Base-by-base conservation (phyloP, 2,797 vertebrate species). In the Aeoliscus strigatus region DNA sequence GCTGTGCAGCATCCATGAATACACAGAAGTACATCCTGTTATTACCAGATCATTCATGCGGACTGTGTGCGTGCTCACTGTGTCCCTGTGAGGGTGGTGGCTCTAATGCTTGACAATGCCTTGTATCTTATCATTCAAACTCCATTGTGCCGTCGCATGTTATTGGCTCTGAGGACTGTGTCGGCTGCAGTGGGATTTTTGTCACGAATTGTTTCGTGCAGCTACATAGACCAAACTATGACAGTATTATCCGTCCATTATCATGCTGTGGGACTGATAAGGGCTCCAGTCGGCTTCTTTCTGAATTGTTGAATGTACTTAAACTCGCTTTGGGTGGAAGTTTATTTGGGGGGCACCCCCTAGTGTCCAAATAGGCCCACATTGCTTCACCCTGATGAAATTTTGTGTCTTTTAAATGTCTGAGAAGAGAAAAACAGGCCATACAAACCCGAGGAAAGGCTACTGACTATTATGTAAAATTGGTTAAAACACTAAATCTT, bases 1-100 rank as follows among this genome's bases (percentile, higher is more conserved):
- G 27, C 27, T 8, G n/a, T 8, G 3, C 43, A 27, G 36, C 46
- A 40, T 71, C n/a, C 14, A 41, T 58, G 35, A 40, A 41, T 45
- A 59, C 35, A 66, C 56, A 62, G 14, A 60, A 44, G 49, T 56
- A 69, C 71, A 73, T 85, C 81, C 80, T 82, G 78, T 82, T 80
- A 42, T 81, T 80, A 75, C 80, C 65, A 39, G 57, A 39, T 72
- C 58, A 54, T 63, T 65, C 38, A 56, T 63, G 62, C 30, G 56
- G 44, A 55, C 58, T 62, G 53, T 13, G 62, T 25, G 31, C 15
- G 1, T 56, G 63, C 14, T 59, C 59, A 58, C 51, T 73, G 65
- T 73, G 68, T 68, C 58, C 48, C 7, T 9, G 18, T 35, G 54
- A 73, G 64, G 46, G 43, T 38, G 75, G 70, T 46, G 73, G 32